Percentiles rank a stretch among this genome's conserved stretches.
Conservation (phyloP, 2,797 vertebrate species). For the Pipistrellus nathusii region DNA sequence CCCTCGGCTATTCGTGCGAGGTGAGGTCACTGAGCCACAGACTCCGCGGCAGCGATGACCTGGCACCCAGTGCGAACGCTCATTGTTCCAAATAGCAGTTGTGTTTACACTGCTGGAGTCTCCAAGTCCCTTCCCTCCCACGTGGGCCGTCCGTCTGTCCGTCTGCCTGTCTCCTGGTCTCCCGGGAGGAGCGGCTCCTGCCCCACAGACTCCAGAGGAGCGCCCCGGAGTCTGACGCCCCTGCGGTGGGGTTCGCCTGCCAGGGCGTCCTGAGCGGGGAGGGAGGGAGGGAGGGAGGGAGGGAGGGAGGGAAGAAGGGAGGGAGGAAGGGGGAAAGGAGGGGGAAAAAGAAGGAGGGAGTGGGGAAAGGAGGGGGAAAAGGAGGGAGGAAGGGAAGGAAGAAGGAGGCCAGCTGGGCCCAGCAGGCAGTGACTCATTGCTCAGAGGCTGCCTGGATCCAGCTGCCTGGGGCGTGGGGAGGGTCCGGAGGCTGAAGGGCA, state of each 20-base stretch:
- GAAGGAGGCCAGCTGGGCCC: not conserved
- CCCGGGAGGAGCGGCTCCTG: not conserved
- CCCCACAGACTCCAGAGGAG: not conserved
- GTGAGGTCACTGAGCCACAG: conserved; percentile 61
- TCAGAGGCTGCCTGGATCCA: not conserved
- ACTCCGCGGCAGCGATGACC: conserved; percentile 14
- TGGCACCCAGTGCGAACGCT: not conserved
- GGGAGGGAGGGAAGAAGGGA: fast-evolving
- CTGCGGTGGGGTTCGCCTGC: not conserved
- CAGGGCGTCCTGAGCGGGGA: not conserved
- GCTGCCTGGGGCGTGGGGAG: not conserved
- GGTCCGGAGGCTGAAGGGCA: not conserved
- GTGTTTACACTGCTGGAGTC: conserved; percentile 40
- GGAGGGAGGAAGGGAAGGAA: no score
- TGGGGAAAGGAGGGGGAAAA: no score
- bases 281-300: not conserved
- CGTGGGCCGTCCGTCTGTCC: not conserved
- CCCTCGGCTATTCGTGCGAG: not conserved
- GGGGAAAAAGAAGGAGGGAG: no score
- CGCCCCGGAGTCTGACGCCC: not conserved
- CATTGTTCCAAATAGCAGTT: not conserved
- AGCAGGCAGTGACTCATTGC: not conserved
- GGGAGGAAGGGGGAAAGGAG: not conserved
- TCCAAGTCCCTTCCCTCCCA: not conserved
- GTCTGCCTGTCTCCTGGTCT: conserved; percentile 17